Base-by-base conservation (phyloP, 1,140 invertebrate genomes). In the Pseudachorutes palmiensis region DNA sequence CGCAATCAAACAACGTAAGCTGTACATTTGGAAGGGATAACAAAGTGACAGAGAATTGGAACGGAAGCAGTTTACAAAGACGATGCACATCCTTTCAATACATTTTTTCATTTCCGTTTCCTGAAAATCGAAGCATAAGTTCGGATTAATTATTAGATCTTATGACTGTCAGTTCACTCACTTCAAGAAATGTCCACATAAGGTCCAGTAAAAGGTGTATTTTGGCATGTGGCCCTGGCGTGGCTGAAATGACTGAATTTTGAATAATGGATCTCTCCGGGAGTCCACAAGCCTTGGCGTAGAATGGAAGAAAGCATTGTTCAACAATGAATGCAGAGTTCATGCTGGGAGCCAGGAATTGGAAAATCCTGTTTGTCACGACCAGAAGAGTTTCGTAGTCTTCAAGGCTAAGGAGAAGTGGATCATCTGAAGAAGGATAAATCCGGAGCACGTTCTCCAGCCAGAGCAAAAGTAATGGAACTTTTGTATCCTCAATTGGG, bases 151-250 rank as follows among this genome's bases (percentile, higher is more conserved):
- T 22, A 12, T 22, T 36, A 36, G 51, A 2, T 28, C 16, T 67
- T 16, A 68, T 60, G 24, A 49, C 33, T 45, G 26, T 29, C 12
- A 24, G 24, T 12, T 12, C 22, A n/a, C 51, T 67, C 45, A 80
- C 80, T 77, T 88, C 86, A 66, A 88, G 76, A 68, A 87, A 83
- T 19, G 83, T 81, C 86, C 87, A 88, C 33, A 88, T 76, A 2
- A 86, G 72, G 73, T 87, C 83, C 26, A 86, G 74, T 24, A 83
- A 78, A 12, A 79, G 78, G 76, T 76, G 12, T 82, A 65, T 51
- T 78, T 74, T 69, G 69, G 62, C 22, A 16, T 51, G 48, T 30
- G 66, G 36, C 1, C 63, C 31, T 30, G 51, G n/a, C 29, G 48
- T 3, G 24, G 12, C 16, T 0, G 55, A 62, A 58, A 68, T 64